A percentile compares a stretch with the other conserved stretches of the same genome.
Conservation (phyloP, 2,797 vertebrate species). For the Aeoliscus strigatus region DNA sequence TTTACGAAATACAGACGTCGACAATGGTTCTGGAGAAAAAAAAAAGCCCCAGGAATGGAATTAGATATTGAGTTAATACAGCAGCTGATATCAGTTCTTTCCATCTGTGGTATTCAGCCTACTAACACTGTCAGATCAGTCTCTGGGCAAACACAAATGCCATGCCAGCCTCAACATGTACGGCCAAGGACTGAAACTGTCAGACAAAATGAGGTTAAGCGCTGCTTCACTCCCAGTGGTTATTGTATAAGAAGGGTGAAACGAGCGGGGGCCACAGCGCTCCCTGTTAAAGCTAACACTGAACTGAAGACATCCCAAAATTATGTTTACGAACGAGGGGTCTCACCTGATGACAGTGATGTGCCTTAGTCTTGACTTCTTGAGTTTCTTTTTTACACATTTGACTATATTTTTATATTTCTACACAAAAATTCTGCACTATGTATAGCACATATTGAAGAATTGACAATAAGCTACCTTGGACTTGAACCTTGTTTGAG, state of each 20-base stretch:
- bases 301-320: too few relatives aligned
- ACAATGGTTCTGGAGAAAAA: constrained; percentile 1
- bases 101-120: constrained; percentile 53
- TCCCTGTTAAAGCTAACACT: too few relatives aligned
- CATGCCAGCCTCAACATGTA: constrained; percentile 61
- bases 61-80: constrained; percentile 34
- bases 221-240: constrained; percentile 14
- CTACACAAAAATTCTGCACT: too few relatives aligned
- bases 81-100: constrained; percentile 36
- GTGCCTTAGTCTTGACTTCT: too few relatives aligned
- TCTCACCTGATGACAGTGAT: too few relatives aligned
- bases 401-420: too few relatives aligned
- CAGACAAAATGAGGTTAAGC: constrained; percentile 21
- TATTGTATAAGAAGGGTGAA: constrained; percentile 9
- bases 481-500: too few relatives aligned
- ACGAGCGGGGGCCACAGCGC: too few relatives aligned
- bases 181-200: constrained; percentile 24
- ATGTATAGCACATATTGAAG: too few relatives aligned
- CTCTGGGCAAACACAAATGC: constrained; percentile 51
- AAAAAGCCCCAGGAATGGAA: constrained; percentile 13
- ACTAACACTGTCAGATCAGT: constrained; percentile 42
- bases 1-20: constrained; percentile 1
- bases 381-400: too few relatives aligned
- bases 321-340: too few relatives aligned
- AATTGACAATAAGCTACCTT: too few relatives aligned